Conservation (phyloP, 2,888 invertebrate species). For the Colostygia pectinataria region DNA sequence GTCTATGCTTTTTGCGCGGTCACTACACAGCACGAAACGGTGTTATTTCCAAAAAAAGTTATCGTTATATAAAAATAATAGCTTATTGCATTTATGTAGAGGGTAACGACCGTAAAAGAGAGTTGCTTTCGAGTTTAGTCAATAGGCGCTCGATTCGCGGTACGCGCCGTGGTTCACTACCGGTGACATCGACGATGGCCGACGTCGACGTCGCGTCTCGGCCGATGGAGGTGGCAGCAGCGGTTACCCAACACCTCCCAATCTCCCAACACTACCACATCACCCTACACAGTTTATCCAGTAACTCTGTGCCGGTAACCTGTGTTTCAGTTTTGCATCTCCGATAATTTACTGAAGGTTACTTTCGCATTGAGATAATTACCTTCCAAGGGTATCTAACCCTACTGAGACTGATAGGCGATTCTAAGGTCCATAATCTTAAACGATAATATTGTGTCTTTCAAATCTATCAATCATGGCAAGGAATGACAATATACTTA, state of each 20-base stretch:
- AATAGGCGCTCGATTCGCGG: conserved; percentile 28
- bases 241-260: conserved; percentile 40
- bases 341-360: too few species aligned
- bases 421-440: too few species aligned
- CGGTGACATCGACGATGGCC: conserved; percentile 18
- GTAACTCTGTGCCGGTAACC: conserved; percentile 15
- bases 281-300: conserved; percentile 25
- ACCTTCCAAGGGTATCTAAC: too few species aligned
- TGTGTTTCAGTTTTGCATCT: conserved; percentile 6
- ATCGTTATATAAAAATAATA: not conserved
- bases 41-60: not conserved
- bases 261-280: conserved; percentile 29
- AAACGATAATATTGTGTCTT: too few species aligned
- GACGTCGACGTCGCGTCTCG: conserved; percentile 14
- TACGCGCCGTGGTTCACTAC: conserved; percentile 33
- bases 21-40: conserved; percentile 10
- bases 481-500: too few species aligned
- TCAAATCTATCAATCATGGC: too few species aligned
- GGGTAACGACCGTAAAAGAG: conserved; percentile 2
- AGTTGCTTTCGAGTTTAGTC: not conserved
- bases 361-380: too few species aligned
- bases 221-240: conserved; percentile 24
- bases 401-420: too few species aligned
- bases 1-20: conserved; percentile 16
- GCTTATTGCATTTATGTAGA: not conserved